Percentiles rank a stretch among this genome's conserved stretches.
These are phyloP conservation scores for Poecile atricapillus DNA, from an alignment of 2,113 vertebrate species.

Conservation along the genomic window DNA sequence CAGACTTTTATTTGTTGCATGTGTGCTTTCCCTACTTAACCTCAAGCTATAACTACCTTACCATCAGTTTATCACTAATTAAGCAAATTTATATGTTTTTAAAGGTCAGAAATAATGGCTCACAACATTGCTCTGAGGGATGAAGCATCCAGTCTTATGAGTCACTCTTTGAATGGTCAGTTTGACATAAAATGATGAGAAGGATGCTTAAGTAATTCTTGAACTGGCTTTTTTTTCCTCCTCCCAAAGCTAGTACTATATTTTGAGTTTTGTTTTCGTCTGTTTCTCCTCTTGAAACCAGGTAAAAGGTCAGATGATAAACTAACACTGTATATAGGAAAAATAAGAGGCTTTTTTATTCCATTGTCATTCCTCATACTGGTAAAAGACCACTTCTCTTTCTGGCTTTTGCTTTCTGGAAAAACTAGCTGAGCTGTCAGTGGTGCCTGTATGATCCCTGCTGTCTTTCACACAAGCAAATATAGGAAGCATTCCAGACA, in stretches of 20 bases:
- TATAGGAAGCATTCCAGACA: background rate
- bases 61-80: background rate
- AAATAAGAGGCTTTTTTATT: background rate
- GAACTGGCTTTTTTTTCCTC: background rate
- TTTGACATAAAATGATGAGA: background rate
- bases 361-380: background rate
- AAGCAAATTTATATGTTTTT: background rate
- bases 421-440: background rate
- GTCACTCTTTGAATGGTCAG: background rate
- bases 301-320: background rate
- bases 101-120: slow-evolving; percentile 22
- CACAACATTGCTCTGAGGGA: background rate
- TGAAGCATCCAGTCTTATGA: background rate
- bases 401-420: background rate
- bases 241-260: background rate
- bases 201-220: background rate
- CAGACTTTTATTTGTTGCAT: background rate
- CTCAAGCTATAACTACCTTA: background rate
- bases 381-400: background rate
- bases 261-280: background rate
- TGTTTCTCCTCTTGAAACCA: background rate
- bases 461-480: background rate
- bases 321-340: background rate
- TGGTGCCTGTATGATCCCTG: background rate
- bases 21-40: background rate